phyloP scores from a whole-genome alignment of 2,888 invertebrate genomes.

The Lasioglossum marginatum region DNA sequence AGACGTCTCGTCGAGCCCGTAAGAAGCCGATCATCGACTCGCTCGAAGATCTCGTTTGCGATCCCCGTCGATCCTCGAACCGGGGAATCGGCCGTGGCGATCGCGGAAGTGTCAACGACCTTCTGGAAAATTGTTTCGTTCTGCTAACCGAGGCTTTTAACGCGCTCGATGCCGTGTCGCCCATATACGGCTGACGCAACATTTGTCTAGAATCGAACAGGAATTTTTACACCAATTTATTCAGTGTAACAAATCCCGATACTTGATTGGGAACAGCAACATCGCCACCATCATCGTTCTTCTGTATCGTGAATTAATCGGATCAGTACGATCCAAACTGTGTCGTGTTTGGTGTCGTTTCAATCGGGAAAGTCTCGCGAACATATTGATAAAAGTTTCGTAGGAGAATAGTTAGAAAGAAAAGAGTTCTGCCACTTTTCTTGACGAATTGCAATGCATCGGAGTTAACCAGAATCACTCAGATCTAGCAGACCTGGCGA shows the following conservation, averaged over 20 bases:
- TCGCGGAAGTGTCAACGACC: constrained; percentile 7
- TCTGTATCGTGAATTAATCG: neutral
- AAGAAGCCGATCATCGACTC: constrained; percentile 67
- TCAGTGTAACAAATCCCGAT: neutral
- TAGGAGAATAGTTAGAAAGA: neutral
- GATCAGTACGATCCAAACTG: neutral
- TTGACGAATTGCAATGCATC: neutral
- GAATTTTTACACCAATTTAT: neutral
- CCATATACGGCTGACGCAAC: neutral
- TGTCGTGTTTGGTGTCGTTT: neutral
- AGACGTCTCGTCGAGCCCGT: constrained; percentile 29
- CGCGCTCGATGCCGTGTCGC: neutral
- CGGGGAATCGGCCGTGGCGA: neutral
- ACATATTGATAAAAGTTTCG: neutral
- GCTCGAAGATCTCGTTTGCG: constrained; percentile 56
- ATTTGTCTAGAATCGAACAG: neutral
- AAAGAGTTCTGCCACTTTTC: too few species aligned
- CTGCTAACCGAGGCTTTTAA: neutral
- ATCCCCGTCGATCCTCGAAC: constrained; percentile 5
- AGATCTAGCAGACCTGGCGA: too few species aligned
- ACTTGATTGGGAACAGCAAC: too few species aligned
- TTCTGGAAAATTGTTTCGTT: constrained; percentile 1
- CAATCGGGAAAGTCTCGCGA: neutral
- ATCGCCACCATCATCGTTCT: too few species aligned
- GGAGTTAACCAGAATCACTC: neutral